Base-by-base conservation (phyloP, 2,113 vertebrate species). In the Mus pahari region DNA sequence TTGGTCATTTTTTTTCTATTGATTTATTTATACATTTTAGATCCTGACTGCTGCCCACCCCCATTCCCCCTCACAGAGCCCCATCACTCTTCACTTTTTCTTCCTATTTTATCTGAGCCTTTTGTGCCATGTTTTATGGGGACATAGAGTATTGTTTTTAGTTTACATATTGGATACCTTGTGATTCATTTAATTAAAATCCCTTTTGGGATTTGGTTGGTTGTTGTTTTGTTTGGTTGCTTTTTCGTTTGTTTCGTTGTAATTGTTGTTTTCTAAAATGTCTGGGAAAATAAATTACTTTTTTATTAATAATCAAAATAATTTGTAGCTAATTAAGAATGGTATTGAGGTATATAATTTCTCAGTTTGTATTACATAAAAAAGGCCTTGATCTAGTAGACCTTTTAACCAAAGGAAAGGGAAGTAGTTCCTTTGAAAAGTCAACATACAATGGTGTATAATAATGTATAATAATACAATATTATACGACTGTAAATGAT, bases 141-240 rank as follows among this genome's bases (percentile, higher is more conserved):
- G 36, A 74, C 20, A 36, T 50, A 48, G 62, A 90, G 90, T 53
- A 73, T 62, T 89, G 17, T 86, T 97, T 89, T 92, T 81, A 66
- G 13, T 95, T 22, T 81, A 3, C 50, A 58, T 94, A 33, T 64
- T 74, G 13, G 28, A 26, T 89, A 16, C 83, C 33, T 66, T 8
- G 71, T 95, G 62, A 90, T 83, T 96, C 83, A 92, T 50, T 89
- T 91, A 91, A 86, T 82, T 53, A 94, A 91, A 71, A 73, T 92
- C 26, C 36, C 50, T 90, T 93, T 68, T 0, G 36, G 31, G 1
- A n/a, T 86, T 92, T 87, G 62, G 20, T 64, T 64, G 24, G 8
- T 26, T 26, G 26, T 64, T 26, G 26, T 26, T 28, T 64, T 55
- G 53, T 64, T 64, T 64, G 24, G 9, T 26, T 26, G 24, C 22